Conservation (phyloP, 2,113 vertebrate genomes). For the Cyanoderma ruficeps region DNA sequence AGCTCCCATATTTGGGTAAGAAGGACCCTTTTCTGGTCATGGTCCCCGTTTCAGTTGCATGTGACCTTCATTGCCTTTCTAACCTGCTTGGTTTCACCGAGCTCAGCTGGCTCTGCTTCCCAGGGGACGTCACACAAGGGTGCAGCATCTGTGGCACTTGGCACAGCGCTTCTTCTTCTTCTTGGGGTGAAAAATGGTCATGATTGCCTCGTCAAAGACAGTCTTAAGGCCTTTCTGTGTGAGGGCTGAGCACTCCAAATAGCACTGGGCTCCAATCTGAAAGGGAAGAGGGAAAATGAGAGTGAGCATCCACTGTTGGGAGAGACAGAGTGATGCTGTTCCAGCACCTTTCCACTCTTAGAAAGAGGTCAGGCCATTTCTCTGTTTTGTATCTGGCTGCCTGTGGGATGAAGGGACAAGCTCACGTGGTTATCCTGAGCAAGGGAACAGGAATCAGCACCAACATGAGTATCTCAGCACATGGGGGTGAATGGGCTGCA, state of each 20-base stretch:
- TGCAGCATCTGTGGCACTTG: slow-evolving; percentile 76
- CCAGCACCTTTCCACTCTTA: fast-evolving
- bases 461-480: not conserved
- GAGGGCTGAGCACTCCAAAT: slow-evolving; percentile 87
- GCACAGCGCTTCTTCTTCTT: slow-evolving; percentile 79
- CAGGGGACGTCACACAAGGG: slow-evolving; percentile 72
- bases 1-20: not conserved
- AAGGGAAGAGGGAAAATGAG: not conserved
- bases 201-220: slow-evolving; percentile 88
- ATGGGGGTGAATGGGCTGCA: not conserved
- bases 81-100: slow-evolving; percentile 3
- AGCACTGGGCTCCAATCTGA: slow-evolving; percentile 89
- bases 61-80: not conserved
- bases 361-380: not conserved
- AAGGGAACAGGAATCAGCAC: not conserved
- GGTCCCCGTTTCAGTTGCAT: slow-evolving; percentile 27
- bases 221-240: slow-evolving; percentile 90
- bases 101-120: not conserved
- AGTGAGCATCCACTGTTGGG: not conserved
- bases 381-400: not conserved
- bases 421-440: not conserved
- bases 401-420: not conserved
- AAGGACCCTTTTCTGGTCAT: slow-evolving; percentile 41
- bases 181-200: slow-evolving; percentile 89
- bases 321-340: not conserved